These are phyloP conservation scores for Ia io DNA, from an alignment of 2,113 vertebrate species.

Conservation along the genomic window DNA sequence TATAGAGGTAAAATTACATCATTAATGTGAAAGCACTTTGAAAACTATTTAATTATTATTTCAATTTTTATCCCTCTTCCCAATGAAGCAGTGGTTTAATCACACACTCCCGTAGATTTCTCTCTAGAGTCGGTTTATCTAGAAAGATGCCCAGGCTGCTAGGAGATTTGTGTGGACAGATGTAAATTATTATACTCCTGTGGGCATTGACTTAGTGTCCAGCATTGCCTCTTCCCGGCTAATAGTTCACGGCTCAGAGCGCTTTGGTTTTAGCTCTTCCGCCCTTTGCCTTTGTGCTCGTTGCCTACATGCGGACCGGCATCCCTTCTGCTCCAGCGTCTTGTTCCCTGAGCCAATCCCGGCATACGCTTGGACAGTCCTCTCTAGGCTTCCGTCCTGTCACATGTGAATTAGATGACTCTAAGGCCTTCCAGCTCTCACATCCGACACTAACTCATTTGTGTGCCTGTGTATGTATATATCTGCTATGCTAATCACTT, in stretches of 20 bases:
- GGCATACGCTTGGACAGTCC: not conserved
- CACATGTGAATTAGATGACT: not conserved
- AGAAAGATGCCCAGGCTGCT: not conserved
- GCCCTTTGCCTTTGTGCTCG: not conserved
- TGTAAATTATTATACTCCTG: not conserved
- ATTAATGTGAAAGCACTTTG: not conserved
- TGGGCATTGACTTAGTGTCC: not conserved
- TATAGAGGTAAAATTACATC: not conserved
- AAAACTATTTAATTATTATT: conserved; percentile 11
- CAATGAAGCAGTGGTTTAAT: not conserved
- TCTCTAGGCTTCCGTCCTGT: not conserved
- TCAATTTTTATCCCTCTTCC: not conserved
- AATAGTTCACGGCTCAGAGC: not conserved
- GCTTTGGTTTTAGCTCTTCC: not conserved
- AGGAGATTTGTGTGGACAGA: not conserved
- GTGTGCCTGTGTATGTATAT: not conserved
- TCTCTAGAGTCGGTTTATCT: not conserved
- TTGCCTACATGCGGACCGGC: not conserved
- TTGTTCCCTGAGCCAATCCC: not conserved
- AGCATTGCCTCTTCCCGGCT: not conserved
- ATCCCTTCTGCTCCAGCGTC: not conserved
- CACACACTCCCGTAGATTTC: not conserved
- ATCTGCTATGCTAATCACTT: not conserved
- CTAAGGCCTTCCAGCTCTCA: not conserved
- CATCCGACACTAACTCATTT: not conserved